A percentile compares a stretch with the other conserved stretches of the same genome.
phyloP scores from a whole-genome alignment of 2,113 vertebrate species.

The Pollachius pollachius region DNA sequence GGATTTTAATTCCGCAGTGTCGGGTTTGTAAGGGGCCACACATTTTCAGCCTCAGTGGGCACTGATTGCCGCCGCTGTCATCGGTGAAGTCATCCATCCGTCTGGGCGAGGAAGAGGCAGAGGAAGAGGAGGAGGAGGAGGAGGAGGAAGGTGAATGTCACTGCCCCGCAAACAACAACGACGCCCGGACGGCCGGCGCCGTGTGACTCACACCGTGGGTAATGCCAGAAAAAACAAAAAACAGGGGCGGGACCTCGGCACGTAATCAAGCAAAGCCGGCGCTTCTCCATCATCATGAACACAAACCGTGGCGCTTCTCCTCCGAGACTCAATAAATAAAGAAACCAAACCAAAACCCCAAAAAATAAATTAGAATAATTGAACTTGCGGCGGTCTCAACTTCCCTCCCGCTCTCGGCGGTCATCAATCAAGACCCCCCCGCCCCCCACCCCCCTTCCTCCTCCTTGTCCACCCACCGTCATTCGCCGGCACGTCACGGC shows the following conservation, averaged over 20 bases:
- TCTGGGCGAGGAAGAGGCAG: neutral
- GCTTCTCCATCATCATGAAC: no score
- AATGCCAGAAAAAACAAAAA: neutral
- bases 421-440: conserved; percentile 60
- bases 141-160: no score
- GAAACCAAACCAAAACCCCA: no score
- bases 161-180: neutral
- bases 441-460: neutral
- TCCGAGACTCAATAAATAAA: no score
- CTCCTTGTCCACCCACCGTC: conserved; percentile 38
- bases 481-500: conserved; percentile 44
- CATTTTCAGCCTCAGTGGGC: conserved; percentile 24
- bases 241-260: neutral
- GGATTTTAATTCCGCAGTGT: conserved; percentile 27
- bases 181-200: no score
- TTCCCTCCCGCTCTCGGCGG: conserved; percentile 58
- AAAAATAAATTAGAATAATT: no score
- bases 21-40: conserved; percentile 18
- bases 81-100: conserved; percentile 30
- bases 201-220: no score
- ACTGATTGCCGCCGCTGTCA: conserved; percentile 14
- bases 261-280: no score
- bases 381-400: conserved; percentile 37
- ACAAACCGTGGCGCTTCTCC: no score
- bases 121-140: conserved; percentile 1